These are phyloP conservation scores for Xiphophorus maculatus DNA, from an alignment of 2,113 vertebrate genomes.

Conservation along the genomic window DNA sequence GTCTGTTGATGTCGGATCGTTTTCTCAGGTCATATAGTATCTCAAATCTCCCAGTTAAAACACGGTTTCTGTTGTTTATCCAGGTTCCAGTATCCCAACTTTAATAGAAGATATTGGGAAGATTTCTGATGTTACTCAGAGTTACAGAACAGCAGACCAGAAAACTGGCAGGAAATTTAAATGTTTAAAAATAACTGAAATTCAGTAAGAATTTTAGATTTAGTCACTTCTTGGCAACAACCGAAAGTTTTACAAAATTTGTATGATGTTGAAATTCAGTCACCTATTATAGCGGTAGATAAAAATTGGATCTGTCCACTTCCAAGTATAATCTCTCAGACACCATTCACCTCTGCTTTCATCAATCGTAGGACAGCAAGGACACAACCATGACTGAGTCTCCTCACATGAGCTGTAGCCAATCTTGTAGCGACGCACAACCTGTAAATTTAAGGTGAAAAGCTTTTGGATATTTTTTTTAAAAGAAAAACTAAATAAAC, in stretches of 20 bases:
- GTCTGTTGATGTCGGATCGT: slow-evolving; percentile 35
- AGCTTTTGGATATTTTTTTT: no score
- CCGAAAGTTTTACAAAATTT: no score
- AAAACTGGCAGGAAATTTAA: no score
- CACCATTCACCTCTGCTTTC: slow-evolving; percentile 16
- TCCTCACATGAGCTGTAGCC: not conserved
- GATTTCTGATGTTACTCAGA: not conserved
- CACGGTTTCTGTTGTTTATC: not conserved
- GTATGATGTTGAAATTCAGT: no score
- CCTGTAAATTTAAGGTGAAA: not conserved
- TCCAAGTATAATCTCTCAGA: slow-evolving; percentile 1
- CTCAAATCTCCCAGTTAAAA: fast-evolving
- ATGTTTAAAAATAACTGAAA: no score
- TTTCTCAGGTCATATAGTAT: slow-evolving; percentile 31
- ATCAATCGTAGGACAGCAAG: not conserved
- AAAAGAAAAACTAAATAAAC: no score
- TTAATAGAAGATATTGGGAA: not conserved
- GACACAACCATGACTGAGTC: not conserved
- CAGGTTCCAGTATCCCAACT: slow-evolving; percentile 1
- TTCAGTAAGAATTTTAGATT: no score
- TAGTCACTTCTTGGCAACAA: no score
- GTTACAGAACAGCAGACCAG: no score
- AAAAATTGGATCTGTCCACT: no score
- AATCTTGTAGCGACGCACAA: fast-evolving
- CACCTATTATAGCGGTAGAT: not conserved